Conservation (phyloP, 2,113 vertebrate species). For the Puma concolor region DNA sequence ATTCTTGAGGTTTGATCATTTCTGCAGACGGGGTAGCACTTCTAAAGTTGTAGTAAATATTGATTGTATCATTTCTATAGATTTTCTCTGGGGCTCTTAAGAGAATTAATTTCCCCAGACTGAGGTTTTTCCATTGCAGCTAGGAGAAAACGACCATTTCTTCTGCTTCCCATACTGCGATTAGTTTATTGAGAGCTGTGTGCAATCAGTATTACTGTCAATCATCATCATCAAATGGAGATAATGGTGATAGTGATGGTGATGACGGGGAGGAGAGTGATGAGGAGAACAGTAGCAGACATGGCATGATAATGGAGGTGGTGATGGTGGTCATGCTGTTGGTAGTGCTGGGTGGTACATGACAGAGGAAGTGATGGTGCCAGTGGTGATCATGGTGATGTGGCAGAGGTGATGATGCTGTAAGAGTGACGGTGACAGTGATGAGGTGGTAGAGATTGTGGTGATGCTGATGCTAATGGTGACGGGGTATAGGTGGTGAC, state of each 20-base stretch:
- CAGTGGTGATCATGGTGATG: not conserved
- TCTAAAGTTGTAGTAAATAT: conserved; percentile 1
- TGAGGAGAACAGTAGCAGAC: not conserved
- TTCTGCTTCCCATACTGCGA: conserved; percentile 26
- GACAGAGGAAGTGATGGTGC: not conserved
- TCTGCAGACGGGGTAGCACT: conserved; percentile 28
- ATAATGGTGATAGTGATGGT: not conserved
- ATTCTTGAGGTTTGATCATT: not conserved
- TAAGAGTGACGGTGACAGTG: not conserved
- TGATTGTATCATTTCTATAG: not conserved
- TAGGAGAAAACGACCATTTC: not conserved
- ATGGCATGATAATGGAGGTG: not conserved
- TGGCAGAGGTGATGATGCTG: not conserved
- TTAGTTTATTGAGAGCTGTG: conserved; percentile 11
- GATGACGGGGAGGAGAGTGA: not conserved
- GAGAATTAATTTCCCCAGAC: conserved; percentile 43
- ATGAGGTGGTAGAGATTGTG: not conserved
- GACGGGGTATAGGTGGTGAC: not conserved
- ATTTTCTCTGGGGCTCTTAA: conserved; percentile 20
- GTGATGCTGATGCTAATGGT: not conserved
- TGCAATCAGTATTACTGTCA: not conserved
- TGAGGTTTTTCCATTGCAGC: conserved; percentile 10
- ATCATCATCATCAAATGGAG: not conserved
- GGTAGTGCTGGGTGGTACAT: not conserved
- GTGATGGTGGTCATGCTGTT: not conserved